Percentiles rank a stretch among this genome's conserved stretches.
Evolutionary conservation across 2,888 invertebrate genomes (phyloP).

Genomic region (Mesoligia furuncula): DNA sequence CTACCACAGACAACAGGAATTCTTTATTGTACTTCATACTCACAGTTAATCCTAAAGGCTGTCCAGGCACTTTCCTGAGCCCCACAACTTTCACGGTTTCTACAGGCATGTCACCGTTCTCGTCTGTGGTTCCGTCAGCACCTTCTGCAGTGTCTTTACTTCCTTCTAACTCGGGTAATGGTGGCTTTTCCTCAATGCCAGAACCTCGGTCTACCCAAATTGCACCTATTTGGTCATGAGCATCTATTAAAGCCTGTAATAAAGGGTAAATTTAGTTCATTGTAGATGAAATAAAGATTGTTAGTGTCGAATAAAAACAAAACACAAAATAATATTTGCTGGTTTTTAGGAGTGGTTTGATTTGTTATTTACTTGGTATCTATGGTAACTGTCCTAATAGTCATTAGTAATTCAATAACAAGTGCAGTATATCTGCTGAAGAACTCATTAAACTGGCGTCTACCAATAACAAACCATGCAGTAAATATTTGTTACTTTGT

Average conservation of each 20-base stretch:
- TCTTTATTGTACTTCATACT: conserved; percentile 66
- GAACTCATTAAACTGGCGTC: conserved; percentile 36
- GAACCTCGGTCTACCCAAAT: conserved; percentile 90
- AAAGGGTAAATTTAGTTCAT: neutral
- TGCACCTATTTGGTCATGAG: conserved; percentile 96
- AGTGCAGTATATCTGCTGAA: conserved; percentile 29
- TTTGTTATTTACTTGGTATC: conserved; percentile 26
- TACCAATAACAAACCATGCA: conserved; percentile 41
- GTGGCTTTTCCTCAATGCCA: conserved; percentile 85
- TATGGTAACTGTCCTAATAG: conserved; percentile 37
- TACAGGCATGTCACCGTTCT: conserved; percentile 92
- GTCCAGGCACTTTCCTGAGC: conserved; percentile 95
- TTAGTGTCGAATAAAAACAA: conserved; percentile 5
- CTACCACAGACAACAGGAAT: conserved; percentile 15
- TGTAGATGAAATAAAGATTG: neutral
- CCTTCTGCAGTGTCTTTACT: conserved; percentile 77
- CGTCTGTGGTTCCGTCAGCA: conserved; percentile 78
- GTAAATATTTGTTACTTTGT: conserved; percentile 61
- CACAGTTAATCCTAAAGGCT: conserved; percentile 96
- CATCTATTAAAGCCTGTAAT: conserved; percentile 94
- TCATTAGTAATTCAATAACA: conserved; percentile 27
- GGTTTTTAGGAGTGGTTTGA: neutral
- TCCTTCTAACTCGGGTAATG: conserved; percentile 76
- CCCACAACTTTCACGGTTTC: conserved; percentile 97
- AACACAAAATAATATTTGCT: conserved; percentile 5